These are phyloP conservation scores for Dolomedes plantarius DNA, from an alignment of 2,888 invertebrate genomes.

Conservation along the genomic window DNA sequence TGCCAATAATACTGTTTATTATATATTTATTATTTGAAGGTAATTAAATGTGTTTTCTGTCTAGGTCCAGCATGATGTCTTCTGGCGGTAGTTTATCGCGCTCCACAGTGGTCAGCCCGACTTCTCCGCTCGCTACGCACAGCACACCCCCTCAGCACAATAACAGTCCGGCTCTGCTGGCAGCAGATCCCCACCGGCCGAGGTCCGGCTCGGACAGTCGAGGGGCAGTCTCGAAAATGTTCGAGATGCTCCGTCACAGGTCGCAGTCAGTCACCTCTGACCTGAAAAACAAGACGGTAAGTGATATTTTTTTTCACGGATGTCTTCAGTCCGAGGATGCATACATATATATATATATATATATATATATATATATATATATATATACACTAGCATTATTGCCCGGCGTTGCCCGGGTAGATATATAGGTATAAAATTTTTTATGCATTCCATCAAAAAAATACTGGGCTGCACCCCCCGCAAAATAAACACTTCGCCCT, in stretches of 20 bases:
- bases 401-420: too few relatives aligned
- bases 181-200: constrained; percentile 46
- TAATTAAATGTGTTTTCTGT: too few relatives aligned
- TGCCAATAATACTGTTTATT: too few relatives aligned
- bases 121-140: constrained; percentile 60
- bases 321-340: too few relatives aligned
- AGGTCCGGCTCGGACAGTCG: constrained; percentile 80
- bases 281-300: constrained; percentile 81
- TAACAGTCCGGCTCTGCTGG: constrained; percentile 13
- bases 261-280: constrained; percentile 84
- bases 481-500: too few relatives aligned
- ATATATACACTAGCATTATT: too few relatives aligned
- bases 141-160: constrained; percentile 39
- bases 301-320: background rate
- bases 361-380: too few relatives aligned
- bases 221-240: constrained; percentile 89
- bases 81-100: constrained; percentile 34
- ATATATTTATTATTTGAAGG: too few relatives aligned
- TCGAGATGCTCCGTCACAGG: constrained; percentile 90
- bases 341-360: too few relatives aligned
- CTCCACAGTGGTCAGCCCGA: constrained; percentile 56
- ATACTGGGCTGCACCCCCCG: too few relatives aligned
- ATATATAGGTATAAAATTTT: too few relatives aligned
- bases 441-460: too few relatives aligned
- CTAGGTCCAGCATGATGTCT: constrained; percentile 58